These are phyloP conservation scores for Scaptomyza montana DNA, from an alignment of 1,140 invertebrate species.

Conservation along the genomic window DNA sequence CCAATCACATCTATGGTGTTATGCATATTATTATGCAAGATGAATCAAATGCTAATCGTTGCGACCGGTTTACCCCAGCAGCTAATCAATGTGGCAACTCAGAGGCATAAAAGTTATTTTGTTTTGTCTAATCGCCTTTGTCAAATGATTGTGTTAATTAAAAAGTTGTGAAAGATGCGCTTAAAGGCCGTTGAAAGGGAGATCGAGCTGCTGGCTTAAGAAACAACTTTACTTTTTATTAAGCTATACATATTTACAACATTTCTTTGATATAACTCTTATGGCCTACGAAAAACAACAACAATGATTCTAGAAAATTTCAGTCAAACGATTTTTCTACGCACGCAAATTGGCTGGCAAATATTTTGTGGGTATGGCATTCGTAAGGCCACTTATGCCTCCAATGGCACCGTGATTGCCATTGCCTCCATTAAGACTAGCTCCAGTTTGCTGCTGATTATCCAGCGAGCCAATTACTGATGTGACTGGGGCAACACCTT, in stretches of 20 bases:
- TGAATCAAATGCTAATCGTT: constrained; percentile 67
- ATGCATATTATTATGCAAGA: constrained; percentile 54
- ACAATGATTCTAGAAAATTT: constrained; percentile 11
- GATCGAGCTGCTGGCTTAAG: neutral
- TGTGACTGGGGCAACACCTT: constrained; percentile 76
- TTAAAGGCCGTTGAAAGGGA: neutral
- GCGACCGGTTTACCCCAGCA: constrained; percentile 59
- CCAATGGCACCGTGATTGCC: neutral
- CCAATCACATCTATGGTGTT: neutral
- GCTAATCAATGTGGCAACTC: constrained; percentile 62
- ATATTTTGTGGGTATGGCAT: constrained; percentile 56
- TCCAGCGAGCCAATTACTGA: constrained; percentile 77
- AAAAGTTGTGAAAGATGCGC: constrained; percentile 33
- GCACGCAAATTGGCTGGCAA: constrained; percentile 62
- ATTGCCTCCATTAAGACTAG: neutral
- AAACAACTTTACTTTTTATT: constrained; percentile 42
- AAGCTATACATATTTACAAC: constrained; percentile 35
- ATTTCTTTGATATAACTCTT: constrained; percentile 22
- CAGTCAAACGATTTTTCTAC: constrained; percentile 48
- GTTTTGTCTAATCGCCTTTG: constrained; percentile 35
- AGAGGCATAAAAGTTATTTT: constrained; percentile 31
- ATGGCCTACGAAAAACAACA: constrained; percentile 19
- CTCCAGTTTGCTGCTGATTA: constrained; percentile 30
- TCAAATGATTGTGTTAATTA: constrained; percentile 47
- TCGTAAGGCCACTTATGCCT: constrained; percentile 8